A percentile compares a stretch with the other conserved stretches of the same genome.
Conservation (phyloP, 1,140 invertebrate species). For the Drosophila melanica region DNA sequence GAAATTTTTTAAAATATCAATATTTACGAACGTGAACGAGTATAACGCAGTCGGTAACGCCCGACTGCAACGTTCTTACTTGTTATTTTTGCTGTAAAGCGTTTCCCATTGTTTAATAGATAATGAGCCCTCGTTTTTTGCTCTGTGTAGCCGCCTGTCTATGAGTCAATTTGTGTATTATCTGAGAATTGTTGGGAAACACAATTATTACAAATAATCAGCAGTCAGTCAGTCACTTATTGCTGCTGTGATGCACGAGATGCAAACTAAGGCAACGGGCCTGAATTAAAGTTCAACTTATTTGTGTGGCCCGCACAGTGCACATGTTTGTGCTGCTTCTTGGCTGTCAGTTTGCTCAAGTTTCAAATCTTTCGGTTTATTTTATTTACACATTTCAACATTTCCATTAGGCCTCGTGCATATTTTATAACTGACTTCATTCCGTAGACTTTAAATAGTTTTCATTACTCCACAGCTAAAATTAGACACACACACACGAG, state of each 20-base stretch:
- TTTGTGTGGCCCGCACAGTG: constrained; percentile 26
- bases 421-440: constrained; percentile 77
- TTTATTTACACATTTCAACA: constrained; percentile 70
- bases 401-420: constrained; percentile 73
- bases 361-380: constrained; percentile 26
- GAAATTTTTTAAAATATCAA: too few species aligned
- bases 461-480: constrained; percentile 67
- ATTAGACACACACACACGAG: constrained; percentile 3
- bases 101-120: constrained; percentile 24
- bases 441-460: constrained; percentile 69
- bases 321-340: background rate
- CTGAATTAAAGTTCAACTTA: constrained; percentile 58
- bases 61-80: too few species aligned
- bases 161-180: constrained; percentile 39
- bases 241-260: too few species aligned
- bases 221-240: too few species aligned
- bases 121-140: background rate
- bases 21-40: too few species aligned
- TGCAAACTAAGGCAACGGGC: constrained; percentile 49
- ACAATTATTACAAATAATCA: constrained; percentile 18
- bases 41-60: too few species aligned
- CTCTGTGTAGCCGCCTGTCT: background rate
- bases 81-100: constrained; percentile 2
- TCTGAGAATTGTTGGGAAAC: constrained; percentile 35
- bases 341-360: constrained; percentile 12